Evolutionary conservation across 1,140 invertebrate species (phyloP).

Genomic region (Nebria ingens): DNA sequence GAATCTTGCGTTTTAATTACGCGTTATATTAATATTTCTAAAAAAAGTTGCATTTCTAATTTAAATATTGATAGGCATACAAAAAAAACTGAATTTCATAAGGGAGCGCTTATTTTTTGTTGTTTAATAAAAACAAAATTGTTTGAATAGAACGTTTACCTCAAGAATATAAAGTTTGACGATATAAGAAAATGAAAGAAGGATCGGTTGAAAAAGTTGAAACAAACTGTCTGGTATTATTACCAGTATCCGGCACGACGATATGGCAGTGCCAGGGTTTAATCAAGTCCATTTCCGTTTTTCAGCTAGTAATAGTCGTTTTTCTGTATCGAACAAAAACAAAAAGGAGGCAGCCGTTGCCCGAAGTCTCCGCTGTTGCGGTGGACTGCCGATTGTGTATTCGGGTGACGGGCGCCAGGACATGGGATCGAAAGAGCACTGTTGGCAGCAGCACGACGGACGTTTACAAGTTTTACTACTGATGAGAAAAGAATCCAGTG

Average conservation of each 20-base stretch:
- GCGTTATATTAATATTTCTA: too few relatives aligned
- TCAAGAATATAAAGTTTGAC: background rate
- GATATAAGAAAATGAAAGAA: background rate
- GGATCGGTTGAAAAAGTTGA: background rate
- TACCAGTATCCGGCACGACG: background rate
- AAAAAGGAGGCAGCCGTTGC: background rate
- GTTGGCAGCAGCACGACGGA: slow-evolving; percentile 1
- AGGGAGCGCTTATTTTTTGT: too few relatives aligned
- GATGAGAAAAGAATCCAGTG: slow-evolving; percentile 8
- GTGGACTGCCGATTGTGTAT: background rate
- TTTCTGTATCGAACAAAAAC: background rate
- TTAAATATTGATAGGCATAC: too few relatives aligned
- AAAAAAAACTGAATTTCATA: too few relatives aligned
- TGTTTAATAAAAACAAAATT: too few relatives aligned
- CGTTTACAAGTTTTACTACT: slow-evolving; percentile 9
- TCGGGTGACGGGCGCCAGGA: background rate
- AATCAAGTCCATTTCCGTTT: background rate
- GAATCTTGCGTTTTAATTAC: too few relatives aligned
- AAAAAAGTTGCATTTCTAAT: too few relatives aligned
- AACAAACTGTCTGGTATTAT: background rate
- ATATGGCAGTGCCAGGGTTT: background rate
- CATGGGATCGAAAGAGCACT: background rate
- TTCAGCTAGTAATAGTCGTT: background rate
- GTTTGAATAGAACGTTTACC: background rate
- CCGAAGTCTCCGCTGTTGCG: background rate